Percentiles rank a stretch among this genome's conserved stretches.
phyloP scores from a whole-genome alignment of 2,113 vertebrate species.

The Lipophrys pholis region DNA sequence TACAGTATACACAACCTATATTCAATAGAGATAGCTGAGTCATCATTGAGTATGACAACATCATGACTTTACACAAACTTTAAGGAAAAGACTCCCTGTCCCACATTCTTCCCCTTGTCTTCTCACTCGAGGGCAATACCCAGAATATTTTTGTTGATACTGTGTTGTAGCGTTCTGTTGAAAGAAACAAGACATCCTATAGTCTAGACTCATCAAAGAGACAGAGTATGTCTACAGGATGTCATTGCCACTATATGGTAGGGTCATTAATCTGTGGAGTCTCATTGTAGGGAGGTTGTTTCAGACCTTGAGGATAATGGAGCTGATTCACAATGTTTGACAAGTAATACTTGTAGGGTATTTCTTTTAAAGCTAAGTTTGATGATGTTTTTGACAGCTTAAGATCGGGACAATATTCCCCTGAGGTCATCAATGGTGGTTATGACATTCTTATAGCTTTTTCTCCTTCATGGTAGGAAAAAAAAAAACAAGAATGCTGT shows the following conservation, averaged over 20 bases:
- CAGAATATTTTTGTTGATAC: too few relatives aligned
- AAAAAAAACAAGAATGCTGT: too few relatives aligned
- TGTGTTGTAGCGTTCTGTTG: too few relatives aligned
- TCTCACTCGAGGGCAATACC: too few relatives aligned
- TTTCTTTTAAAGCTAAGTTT: constrained; percentile 19
- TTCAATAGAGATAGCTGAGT: too few relatives aligned
- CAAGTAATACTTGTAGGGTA: constrained; percentile 36
- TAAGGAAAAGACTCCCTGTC: too few relatives aligned
- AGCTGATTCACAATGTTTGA: constrained; percentile 53
- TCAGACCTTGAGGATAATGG: constrained; percentile 31
- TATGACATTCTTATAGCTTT: constrained; percentile 9
- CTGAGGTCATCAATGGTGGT: constrained; percentile 1
- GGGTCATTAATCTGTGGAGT: constrained; percentile 17
- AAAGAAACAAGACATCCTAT: too few relatives aligned
- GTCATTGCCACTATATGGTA: constrained; percentile 29
- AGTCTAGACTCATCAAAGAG: constrained; percentile 5
- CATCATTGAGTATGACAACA: too few relatives aligned
- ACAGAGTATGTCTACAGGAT: constrained; percentile 25
- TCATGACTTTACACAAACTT: too few relatives aligned
- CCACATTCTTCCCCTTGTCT: too few relatives aligned
- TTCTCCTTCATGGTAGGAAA: background rate
- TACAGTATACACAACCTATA: too few relatives aligned
- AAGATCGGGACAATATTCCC: constrained; percentile 30
- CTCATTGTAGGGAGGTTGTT: constrained; percentile 32
- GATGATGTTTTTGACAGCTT: constrained; percentile 27